Conservation (phyloP, 2,888 invertebrate species). For the Drosophila algonquin region DNA sequence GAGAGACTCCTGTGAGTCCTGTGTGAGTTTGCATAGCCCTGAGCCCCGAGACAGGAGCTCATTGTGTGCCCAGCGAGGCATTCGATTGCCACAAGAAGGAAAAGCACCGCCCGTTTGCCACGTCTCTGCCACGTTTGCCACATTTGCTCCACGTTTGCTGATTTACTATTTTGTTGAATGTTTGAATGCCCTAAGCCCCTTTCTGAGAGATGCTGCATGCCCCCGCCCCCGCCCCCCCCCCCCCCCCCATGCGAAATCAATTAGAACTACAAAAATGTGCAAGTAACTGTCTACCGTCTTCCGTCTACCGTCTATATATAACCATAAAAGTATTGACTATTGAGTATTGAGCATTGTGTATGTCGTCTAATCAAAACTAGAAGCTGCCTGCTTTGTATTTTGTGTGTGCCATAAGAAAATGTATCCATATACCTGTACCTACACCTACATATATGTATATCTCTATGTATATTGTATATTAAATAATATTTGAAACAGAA, state of each 20-base stretch:
- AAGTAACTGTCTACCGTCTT: background rate
- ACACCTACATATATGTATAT: too few species aligned
- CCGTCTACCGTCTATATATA: background rate
- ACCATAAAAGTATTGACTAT: background rate
- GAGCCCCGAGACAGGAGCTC: slow-evolving; percentile 5
- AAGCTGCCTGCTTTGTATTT: slow-evolving; percentile 49
- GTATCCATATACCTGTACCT: slow-evolving; percentile 12
- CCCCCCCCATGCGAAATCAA: slow-evolving; percentile 31
- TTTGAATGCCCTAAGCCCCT: slow-evolving; percentile 5
- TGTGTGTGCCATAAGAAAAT: slow-evolving; percentile 44
- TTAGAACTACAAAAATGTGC: slow-evolving; percentile 34
- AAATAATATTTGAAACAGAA: background rate
- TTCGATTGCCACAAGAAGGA: slow-evolving; percentile 58
- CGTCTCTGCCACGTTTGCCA: slow-evolving; percentile 11
- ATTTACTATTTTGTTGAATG: slow-evolving; percentile 54
- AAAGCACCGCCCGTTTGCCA: too few species aligned
- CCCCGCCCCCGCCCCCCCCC: background rate
- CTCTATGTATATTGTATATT: background rate
- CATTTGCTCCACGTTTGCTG: slow-evolving; percentile 39
- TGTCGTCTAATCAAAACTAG: background rate
- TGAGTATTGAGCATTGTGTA: background rate
- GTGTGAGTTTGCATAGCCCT: slow-evolving; percentile 28
- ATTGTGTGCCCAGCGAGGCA: slow-evolving; percentile 36
- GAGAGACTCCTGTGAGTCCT: slow-evolving; percentile 21
- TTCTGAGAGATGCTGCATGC: slow-evolving; percentile 29